Evolutionary conservation across 2,113 vertebrate species (phyloP).

Genomic region (Larimichthys crocea): DNA sequence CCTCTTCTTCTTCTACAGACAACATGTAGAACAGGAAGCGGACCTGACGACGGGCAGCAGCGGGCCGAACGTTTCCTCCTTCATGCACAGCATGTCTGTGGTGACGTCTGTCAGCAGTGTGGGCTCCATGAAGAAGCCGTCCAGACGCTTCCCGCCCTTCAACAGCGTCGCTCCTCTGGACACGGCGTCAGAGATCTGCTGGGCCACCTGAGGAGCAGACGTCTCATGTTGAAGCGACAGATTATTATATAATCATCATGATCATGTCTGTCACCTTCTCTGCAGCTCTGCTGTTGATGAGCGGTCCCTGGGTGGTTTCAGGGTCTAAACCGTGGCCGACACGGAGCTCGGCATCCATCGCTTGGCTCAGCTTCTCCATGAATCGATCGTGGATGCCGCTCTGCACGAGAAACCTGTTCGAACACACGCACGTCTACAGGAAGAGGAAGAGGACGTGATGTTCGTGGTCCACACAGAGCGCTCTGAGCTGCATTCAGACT

Average conservation of each 20-base stretch:
- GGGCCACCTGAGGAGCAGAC: slow-evolving; percentile 85
- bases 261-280: slow-evolving; percentile 87
- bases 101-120: slow-evolving; percentile 91
- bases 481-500: neutral
- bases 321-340: slow-evolving; percentile 92
- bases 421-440: slow-evolving; percentile 93
- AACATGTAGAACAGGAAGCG: too few relatives aligned
- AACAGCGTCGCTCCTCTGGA: slow-evolving; percentile 89
- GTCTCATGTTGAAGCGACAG: neutral
- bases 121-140: slow-evolving; percentile 93
- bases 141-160: slow-evolving; percentile 90
- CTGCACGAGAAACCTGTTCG: slow-evolving; percentile 96
- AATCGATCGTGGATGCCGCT: slow-evolving; percentile 90
- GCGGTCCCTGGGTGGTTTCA: slow-evolving; percentile 92
- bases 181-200: slow-evolving; percentile 90
- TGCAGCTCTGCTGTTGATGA: slow-evolving; percentile 93
- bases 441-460: neutral
- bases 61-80: slow-evolving; percentile 95
- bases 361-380: slow-evolving; percentile 86
- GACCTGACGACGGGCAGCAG: slow-evolving; percentile 94
- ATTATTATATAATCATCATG: too few relatives aligned
- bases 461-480: neutral
- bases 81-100: slow-evolving; percentile 90
- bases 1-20: neutral
- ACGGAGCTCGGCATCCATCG: slow-evolving; percentile 87